Evolutionary conservation across 2,888 invertebrate genomes (phyloP), one percentile per base, ranked within the genome.

Genomic region (Ormyrus labotus): DNA sequence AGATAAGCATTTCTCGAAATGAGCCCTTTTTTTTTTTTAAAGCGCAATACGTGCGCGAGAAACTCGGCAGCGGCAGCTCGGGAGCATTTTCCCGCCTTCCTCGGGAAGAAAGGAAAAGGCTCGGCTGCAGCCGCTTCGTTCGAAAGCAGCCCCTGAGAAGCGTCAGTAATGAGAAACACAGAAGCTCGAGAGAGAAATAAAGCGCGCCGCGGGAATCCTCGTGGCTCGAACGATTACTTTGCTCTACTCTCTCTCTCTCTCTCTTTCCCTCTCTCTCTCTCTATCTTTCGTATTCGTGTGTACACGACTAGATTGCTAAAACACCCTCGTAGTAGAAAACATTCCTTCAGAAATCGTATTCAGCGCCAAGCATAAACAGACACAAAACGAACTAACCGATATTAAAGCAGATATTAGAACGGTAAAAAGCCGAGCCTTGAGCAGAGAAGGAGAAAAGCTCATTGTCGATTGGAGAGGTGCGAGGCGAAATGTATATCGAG

Each of bases 401-500:
- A 19, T 13, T 13, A 45, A 68, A 60, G 47, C 6, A 34, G n/a
- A n/a, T n/a, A n/a, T n/a, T n/a, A n/a, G 45, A 13, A 34, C 13
- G n/a, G 4, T 34, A 34, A 34, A 34, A 34, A 58, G 48, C 13
- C 7, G 6, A 45, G 47, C 7, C 8, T 45, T 5, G 65, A n/a
- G 48, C 10, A 5, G 13, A 67, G 13, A 55, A 78, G 48, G 50
- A 69, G 61, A 47, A 63, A 65, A 72, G 82, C 85, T 86, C 85
- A 84, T 85, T 82, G 84, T 87, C 86, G 83, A 83, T 85, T 87
- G 88, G 88, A 88, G 88, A 87, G 87, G 86, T 85, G 86, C 86
- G 85, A 86, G 84, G 82, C 76, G 71, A 53, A 45, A 78, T 64
- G 65, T 58, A 10, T n/a, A 58, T n/a, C 58, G 34, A 63, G 61